Evolutionary conservation across 1,140 invertebrate species (phyloP), one percentile per base, ranked within the genome.

Genomic region (Muscidifurax raptorellus): DNA sequence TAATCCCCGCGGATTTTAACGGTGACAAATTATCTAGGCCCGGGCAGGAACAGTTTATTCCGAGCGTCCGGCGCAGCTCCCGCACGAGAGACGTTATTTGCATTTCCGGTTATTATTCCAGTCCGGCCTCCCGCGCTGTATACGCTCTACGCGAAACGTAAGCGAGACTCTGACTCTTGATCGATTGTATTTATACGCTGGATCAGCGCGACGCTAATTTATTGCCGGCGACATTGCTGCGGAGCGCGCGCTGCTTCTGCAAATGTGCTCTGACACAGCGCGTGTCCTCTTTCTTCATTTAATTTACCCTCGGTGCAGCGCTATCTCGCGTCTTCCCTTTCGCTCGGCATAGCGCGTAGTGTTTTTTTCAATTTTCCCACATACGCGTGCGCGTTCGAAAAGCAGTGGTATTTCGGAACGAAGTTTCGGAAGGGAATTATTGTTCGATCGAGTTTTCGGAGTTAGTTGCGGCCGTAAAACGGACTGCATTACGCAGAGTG

Each of bases 11-110:
- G 90, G 90, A 91, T 91, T 91, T 90, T 86, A 59, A 86, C 88
- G 81, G 89, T 91, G 89, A 91, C 90, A 90, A 91, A 91, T 91
- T 90, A 90, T 90, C 89, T 90, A 88, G 89, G 79, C 88, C 82
- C 75, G 30, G 7, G 30, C 36, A 32, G 81, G 88, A 88, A 86
- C 89, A 90, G 88, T 90, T 91, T 90, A 91, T 90, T 89, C 64
- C 88, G 85, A 88, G 88, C 88, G 88, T 85, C 74, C 4, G 74
- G 87, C n/a, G n/a, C 85, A 59, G 18, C 52, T n/a, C 87, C 86
- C 72, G 66, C 66, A 28, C 36, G 36, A 40, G 36, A 76, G 78
- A 28, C 79, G 86, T 79, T 89, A 86, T 90, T 89, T 90, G 86
- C 84, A 78, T 86, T 75, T 59, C 40, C 77, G 69, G 77, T 71